Conservation (phyloP, 35 echinoderm and acorn worm genomes). For the Apostichopus japonicus region DNA sequence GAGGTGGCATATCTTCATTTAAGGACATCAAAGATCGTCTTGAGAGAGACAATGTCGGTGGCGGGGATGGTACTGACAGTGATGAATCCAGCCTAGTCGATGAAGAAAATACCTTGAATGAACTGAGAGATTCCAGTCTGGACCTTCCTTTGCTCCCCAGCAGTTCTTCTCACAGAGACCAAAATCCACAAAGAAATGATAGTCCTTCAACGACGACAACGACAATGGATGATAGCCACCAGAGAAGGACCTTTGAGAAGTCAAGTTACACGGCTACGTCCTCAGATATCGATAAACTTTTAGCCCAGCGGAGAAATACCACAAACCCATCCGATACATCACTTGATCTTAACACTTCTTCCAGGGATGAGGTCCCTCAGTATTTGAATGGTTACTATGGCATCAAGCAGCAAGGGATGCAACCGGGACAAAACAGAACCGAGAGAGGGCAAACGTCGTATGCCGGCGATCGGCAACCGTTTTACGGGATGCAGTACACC, state of each 20-base stretch:
- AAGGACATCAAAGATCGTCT: conserved; percentile 7
- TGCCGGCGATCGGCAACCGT: too few relatives aligned
- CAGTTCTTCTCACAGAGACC: not conserved
- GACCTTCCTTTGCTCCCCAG: conserved; percentile 13
- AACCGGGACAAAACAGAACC: not conserved
- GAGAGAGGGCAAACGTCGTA: too few relatives aligned
- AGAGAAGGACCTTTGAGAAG: too few relatives aligned
- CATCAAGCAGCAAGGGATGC: not conserved
- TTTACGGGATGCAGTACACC: too few relatives aligned
- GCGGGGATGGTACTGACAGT: not conserved
- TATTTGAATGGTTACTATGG: not conserved
- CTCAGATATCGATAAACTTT: not conserved
- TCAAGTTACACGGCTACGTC: not conserved
- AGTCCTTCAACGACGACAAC: not conserved
- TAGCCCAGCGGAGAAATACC: not conserved
- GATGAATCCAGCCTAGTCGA: not conserved
- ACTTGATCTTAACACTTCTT: too few relatives aligned
- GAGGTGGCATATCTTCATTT: not conserved
- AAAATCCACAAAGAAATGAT: not conserved
- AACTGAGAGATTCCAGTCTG: not conserved
- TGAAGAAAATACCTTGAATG: not conserved
- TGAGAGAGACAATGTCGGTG: not conserved
- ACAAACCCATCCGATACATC: not conserved
- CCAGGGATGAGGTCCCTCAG: not conserved
- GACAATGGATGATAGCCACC: not conserved